Base-by-base conservation (phyloP, 2,113 vertebrate species). In the Lycaon pictus region DNA sequence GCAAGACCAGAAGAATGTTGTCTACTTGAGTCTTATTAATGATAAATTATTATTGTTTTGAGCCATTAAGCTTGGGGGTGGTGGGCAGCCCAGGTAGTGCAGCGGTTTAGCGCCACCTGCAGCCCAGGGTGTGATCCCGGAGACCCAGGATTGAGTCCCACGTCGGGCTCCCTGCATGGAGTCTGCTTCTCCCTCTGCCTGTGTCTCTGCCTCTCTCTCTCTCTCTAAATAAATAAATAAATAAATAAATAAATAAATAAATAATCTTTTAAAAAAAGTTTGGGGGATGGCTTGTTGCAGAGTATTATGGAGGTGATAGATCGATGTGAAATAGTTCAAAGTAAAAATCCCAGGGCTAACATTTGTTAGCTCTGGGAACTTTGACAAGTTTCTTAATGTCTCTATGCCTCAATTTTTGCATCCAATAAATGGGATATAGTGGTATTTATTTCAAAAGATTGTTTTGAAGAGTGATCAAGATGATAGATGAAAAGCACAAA, bases 381-480 rank as follows among this genome's bases (percentile, higher is more conserved):
- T 96, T 89, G 93, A 82, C 65, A 96, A 90, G 81, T 63, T 83
- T 63, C 76, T 85, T 94, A 1, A 16, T 8, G 0, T 67, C 8
- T 80, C 3, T 76, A 27, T 7, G 12, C 65, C 82, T 98, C 37
- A 32, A 25, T 92, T 95, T 93, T 89, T 94, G 17, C 89, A 65
- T 63, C 51, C 27, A 13, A 25, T 77, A 60, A 93, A 89, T 10
- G 16, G 93, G 48, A 97, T 65, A 96, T 77, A 76, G 25, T 58
- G 32, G 37, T 79, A 7, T 16, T 4, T 55, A 55, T 82, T 76
- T 74, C 67, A 65, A 11, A 83, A 82, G 12, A 65, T 58, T 67
- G 7, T 67, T 76, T 25, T 32, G 35, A 83, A 88, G 4, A 32
- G 0, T 77, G 58, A 88, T 32, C 67, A 65, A 51, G 35, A 56